Evolutionary conservation across 2,888 invertebrate genomes (phyloP), one percentile per base, ranked within the genome.

Genomic region (Rotaria magnacalcarata): DNA sequence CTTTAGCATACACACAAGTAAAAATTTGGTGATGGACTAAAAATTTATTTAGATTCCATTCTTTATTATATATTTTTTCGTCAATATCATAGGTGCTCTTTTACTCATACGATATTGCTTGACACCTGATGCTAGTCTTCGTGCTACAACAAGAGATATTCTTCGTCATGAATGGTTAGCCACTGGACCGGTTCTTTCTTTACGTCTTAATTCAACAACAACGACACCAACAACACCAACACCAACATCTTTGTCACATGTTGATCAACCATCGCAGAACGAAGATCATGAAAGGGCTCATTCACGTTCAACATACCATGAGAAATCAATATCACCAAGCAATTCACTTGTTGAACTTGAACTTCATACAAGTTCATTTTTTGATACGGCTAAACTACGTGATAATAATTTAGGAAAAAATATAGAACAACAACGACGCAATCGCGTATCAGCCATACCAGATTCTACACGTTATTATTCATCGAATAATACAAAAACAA

Each of bases 281-380:
- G 34, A 34, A 47, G 47, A 47, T 80, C 34, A n/a, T 80, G 80
- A 43, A n/a, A 80, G 47, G 47, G 11, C n/a, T 80, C 47, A 24
- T 24, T 5, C 14, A 80, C 47, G 47, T 14, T 19, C 80, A 11
- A 47, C 41, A 80, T 47, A 7, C 24, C 7, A 80, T 80, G 47
- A 47, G 24, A 24, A 21, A 47, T n/a, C 47, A 14, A 0, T 80
- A n/a, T 47, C 80, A 80, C 47, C 80, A 80, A 47, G n/a, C 24
- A 80, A n/a, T 47, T 80, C 80, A 24, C 47, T 80, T 21, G 47
- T 47, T 10, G 80, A 80, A n/a, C 47, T 80, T 11, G 80, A 80
- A 80, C 43, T 80, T 24, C 43, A 80, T 47, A 80, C 80, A 24
- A 80, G 80, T 47, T 80, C 80, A 47, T 80, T 80, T 80, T 80